A percentile compares a stretch with the other conserved stretches of the same genome.
These are phyloP conservation scores for Cordylochernes scorpioides DNA, from an alignment of 2,888 invertebrate genomes.

Conservation along the genomic window DNA sequence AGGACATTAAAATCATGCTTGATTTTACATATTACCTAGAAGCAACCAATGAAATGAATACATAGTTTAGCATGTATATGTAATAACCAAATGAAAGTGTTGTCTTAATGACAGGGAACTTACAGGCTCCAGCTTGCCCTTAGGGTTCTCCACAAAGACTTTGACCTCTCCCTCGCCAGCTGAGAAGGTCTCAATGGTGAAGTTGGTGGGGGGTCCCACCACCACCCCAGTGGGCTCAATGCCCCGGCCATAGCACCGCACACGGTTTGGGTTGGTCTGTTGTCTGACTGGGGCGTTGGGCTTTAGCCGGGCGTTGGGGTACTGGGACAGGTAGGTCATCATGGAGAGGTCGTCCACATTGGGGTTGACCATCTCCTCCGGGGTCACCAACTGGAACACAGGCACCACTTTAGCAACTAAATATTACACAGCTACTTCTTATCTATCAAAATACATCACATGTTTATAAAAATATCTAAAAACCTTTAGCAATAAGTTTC, in stretches of 20 bases:
- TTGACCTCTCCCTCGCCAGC: conserved; percentile 51
- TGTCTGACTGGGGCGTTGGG: conserved; percentile 49
- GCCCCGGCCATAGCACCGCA: conserved; percentile 59
- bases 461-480: no score
- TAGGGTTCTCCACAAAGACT: conserved; percentile 34
- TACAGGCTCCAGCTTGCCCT: conserved; percentile 28
- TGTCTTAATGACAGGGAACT: no score
- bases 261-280: conserved; percentile 48
- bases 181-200: conserved; percentile 61
- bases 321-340: conserved; percentile 81
- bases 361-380: conserved; percentile 67
- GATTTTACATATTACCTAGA: no score
- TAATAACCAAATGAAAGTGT: no score
- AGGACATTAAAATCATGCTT: no score
- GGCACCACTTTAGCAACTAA: no score
- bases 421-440: no score
- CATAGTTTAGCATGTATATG: no score
- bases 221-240: conserved; percentile 46
- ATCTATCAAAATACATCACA: no score
- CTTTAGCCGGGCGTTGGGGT: conserved; percentile 59
- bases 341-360: conserved; percentile 73
- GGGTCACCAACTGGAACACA: conserved; percentile 48
- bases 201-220: conserved; percentile 49
- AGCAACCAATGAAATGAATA: no score
- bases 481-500: no score